Percentiles rank a stretch among this genome's conserved stretches.
Evolutionary conservation across 1,140 invertebrate species (phyloP).

Genomic region (Saccostrea glomerata): DNA sequence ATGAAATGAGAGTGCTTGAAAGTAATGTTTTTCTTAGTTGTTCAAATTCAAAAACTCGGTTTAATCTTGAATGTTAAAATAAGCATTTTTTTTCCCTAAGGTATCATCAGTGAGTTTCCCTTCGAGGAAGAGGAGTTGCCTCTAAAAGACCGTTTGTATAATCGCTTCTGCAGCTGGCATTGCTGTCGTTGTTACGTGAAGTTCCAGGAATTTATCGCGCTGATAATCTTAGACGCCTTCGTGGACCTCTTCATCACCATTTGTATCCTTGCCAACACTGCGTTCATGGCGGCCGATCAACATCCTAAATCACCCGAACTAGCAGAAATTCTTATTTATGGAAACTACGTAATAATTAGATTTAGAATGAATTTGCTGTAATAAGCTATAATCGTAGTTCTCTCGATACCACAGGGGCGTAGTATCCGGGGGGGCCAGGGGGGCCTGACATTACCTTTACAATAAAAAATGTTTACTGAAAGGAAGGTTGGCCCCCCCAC

Average conservation of each 20-base stretch:
- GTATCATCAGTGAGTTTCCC: slow-evolving; percentile 63
- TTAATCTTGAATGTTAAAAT: no score
- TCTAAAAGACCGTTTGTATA: slow-evolving; percentile 82
- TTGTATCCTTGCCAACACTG: slow-evolving; percentile 98
- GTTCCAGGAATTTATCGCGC: slow-evolving; percentile 92
- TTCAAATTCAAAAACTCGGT: no score
- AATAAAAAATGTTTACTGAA: no score
- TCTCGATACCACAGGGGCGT: no score
- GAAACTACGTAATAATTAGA: slow-evolving; percentile 91
- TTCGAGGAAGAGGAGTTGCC: slow-evolving; percentile 64
- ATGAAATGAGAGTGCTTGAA: no score
- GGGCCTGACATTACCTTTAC: no score
- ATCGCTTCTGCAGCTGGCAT: slow-evolving; percentile 98
- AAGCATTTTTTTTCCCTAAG: slow-evolving; percentile 51
- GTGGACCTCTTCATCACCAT: slow-evolving; percentile 98
- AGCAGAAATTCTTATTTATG: slow-evolving; percentile 90
- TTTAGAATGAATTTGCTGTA: background rate
- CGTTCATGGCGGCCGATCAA: slow-evolving; percentile 98
- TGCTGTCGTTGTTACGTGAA: slow-evolving; percentile 93
- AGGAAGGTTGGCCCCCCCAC: no score
- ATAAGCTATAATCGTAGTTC: no score
- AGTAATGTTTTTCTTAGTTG: background rate
- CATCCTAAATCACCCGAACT: slow-evolving; percentile 87
- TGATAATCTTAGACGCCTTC: slow-evolving; percentile 98
- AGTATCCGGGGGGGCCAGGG: no score